Evolutionary conservation across 2,888 invertebrate species (phyloP).

Genomic region (Thumatha senex): DNA sequence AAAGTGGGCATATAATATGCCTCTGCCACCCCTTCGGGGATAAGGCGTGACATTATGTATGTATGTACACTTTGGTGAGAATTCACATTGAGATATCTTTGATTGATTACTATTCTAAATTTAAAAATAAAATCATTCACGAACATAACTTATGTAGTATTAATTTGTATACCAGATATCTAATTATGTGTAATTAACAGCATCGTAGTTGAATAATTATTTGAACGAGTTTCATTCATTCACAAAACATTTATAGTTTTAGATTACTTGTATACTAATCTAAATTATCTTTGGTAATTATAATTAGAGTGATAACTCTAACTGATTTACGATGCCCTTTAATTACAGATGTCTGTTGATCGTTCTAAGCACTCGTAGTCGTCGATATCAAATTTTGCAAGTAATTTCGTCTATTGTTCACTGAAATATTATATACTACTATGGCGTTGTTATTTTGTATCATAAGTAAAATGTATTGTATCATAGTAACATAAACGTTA

Average conservation of each 20-base stretch:
- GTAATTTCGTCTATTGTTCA: not conserved
- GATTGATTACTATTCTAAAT: not conserved
- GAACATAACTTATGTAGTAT: not conserved
- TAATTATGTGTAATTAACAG: not conserved
- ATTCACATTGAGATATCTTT: not conserved
- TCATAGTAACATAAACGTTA: too few species aligned
- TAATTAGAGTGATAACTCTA: not conserved
- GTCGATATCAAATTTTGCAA: not conserved
- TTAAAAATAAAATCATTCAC: not conserved
- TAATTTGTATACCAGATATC: not conserved
- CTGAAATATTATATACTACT: not conserved
- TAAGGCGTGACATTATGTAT: too few species aligned
- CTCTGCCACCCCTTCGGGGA: too few species aligned
- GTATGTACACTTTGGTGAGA: not conserved
- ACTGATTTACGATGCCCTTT: not conserved
- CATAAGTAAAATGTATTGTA: too few species aligned
- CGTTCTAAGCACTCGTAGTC: not conserved
- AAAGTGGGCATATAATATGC: too few species aligned
- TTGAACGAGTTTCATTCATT: too few species aligned
- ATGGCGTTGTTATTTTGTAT: not conserved
- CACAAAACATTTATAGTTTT: too few species aligned
- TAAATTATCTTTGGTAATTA: too few species aligned
- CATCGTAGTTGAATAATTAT: too few species aligned
- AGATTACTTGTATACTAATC: too few species aligned
- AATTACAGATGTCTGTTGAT: not conserved